Base-by-base conservation (phyloP, 92 coral and sea anemone species). In the Porites lobata region DNA sequence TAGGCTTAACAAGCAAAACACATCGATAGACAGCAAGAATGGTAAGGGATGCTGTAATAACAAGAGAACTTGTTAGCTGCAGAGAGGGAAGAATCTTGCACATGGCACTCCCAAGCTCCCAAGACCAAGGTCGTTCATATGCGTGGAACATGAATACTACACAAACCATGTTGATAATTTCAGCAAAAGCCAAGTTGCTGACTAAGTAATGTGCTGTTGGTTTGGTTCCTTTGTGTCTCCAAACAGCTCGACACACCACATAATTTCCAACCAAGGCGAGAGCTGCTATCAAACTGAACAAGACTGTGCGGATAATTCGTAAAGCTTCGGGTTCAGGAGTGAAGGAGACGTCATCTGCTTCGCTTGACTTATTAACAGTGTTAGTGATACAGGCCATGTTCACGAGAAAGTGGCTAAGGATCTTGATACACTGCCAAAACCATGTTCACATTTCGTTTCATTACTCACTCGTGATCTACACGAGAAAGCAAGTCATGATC, bases 161-260 rank as follows among this genome's bases (percentile, higher is more conserved):
- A 57, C 61, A 85, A 38, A 85, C 66, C 63, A 71, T 76, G 83
- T 56, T 77, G 82, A 85, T 47, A 43, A 85, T 76, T 78, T 85
- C 89, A 32, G 89, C 89, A 51, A 69, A 52, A 58, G 89, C 84
- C 77, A 85, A 76, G 70, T 77, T 85, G 54, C 83, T 85, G 83
- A 85, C 89, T 18, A 85, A 21, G 70, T 85, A 69, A 47, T 77
- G 68, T 7, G 89, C 82, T 19, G 51, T 66, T 8, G 89, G 89
- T 66, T 85, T 85, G 56, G 57, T n/a, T 29, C 76, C 82, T 9
- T 76, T 83, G 54, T 85, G 65, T 68, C 69, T 78, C 76, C 83
- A 76, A 7, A 68, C 89, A 24, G 89, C 89, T 67, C 83, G 82
- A 32, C 76, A 76, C 69, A 85, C 77, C 10, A 85, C 89, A 26